Evolutionary conservation across 2,797 vertebrate genomes (phyloP).

Genomic region (Thaleichthys pacificus): DNA sequence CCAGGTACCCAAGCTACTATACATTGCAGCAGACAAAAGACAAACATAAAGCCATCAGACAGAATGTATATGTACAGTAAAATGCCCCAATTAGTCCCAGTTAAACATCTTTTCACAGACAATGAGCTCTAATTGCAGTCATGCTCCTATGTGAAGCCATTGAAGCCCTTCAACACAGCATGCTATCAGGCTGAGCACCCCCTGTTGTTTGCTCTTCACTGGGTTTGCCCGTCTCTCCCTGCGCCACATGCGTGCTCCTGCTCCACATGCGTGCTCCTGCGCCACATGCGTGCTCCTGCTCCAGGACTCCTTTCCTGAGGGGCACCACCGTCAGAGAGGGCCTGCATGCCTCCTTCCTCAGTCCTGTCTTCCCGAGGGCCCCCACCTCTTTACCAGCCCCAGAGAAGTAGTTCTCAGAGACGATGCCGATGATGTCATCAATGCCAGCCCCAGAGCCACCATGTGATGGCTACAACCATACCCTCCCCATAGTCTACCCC

Average conservation of each 20-base stretch:
- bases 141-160: not conserved
- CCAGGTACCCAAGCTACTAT: slow-evolving; percentile 40
- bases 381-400: not conserved
- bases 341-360: not conserved
- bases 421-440: not conserved
- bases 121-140: slow-evolving; percentile 5
- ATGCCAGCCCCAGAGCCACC: too few relatives aligned
- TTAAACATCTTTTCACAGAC: slow-evolving; percentile 1
- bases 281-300: too few relatives aligned
- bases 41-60: slow-evolving; percentile 28
- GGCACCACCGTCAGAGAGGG: too few relatives aligned
- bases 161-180: slow-evolving; percentile 19
- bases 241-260: too few relatives aligned
- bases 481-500: not conserved
- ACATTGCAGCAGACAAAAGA: too few relatives aligned
- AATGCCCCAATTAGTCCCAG: slow-evolving; percentile 3
- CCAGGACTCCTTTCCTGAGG: too few relatives aligned
- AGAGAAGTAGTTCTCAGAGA: not conserved
- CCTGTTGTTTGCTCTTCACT: slow-evolving; percentile 19
- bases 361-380: not conserved
- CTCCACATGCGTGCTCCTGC: too few relatives aligned
- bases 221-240: not conserved
- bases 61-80: slow-evolving; percentile 10
- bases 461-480: too few relatives aligned
- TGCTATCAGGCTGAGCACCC: slow-evolving; percentile 13